Evolutionary conservation across 1,140 invertebrate genomes (phyloP).

Genomic region (Coenobita brevimanus): DNA sequence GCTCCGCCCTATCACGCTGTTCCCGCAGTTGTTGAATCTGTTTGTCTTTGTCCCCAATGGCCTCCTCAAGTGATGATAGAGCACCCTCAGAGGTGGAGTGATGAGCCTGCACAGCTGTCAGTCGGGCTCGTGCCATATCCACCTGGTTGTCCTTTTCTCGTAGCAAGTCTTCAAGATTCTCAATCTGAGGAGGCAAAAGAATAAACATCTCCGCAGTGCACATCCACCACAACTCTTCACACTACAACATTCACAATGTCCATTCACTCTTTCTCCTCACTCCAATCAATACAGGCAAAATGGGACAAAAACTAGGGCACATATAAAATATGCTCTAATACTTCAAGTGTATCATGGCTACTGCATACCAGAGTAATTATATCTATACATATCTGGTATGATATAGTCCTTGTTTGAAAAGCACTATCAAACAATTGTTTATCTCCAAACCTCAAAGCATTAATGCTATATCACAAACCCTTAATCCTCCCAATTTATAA

Average conservation of each 20-base stretch:
- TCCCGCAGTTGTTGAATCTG: constrained; percentile 94
- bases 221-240: neutral
- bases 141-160: constrained; percentile 99
- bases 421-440: too few relatives aligned
- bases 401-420: too few relatives aligned
- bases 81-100: constrained; percentile 94
- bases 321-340: too few relatives aligned
- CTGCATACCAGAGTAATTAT: too few relatives aligned
- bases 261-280: neutral
- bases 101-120: constrained; percentile 86
- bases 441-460: too few relatives aligned
- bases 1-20: constrained; percentile 94
- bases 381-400: too few relatives aligned
- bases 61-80: constrained; percentile 93
- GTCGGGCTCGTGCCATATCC: constrained; percentile 91
- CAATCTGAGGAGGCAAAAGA: constrained; percentile 81
- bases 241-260: neutral
- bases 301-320: too few relatives aligned
- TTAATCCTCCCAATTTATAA: too few relatives aligned
- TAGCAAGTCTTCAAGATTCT: constrained; percentile 95
- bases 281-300: too few relatives aligned
- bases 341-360: too few relatives aligned
- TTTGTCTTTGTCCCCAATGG: constrained; percentile 96
- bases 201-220: constrained; percentile 12
- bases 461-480: too few relatives aligned